A percentile compares a stretch with the other conserved stretches of the same genome.
Conservation (phyloP, 1,140 invertebrate species). For the Neodiprion lecontei region DNA sequence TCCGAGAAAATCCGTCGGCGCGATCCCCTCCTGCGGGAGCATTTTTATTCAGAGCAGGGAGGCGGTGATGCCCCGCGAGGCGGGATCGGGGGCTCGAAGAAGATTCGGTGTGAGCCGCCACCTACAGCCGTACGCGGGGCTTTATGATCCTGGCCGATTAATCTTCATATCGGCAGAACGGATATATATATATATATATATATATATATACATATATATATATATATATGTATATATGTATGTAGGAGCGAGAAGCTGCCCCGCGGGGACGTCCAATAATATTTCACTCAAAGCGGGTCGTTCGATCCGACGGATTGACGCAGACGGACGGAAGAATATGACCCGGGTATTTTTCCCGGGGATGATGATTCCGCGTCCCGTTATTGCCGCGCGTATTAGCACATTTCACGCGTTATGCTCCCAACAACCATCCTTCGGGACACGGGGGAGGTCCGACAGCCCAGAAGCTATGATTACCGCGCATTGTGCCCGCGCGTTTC, state of each 20-base stretch:
- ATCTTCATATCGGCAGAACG: conserved; percentile 47
- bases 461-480: not conserved
- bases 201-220: too few relatives aligned
- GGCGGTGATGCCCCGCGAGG: not conserved
- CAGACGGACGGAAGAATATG: not conserved
- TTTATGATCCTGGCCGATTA: conserved; percentile 53
- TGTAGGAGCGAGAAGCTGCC: not conserved
- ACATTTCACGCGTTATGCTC: not conserved
- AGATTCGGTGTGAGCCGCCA: conserved; percentile 22
- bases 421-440: not conserved
- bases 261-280: conserved; percentile 4
- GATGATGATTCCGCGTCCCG: not conserved
- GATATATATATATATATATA: not conserved
- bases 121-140: conserved; percentile 39
- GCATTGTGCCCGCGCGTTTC: not conserved
- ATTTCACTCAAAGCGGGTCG: conserved; percentile 6
- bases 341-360: not conserved
- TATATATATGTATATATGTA: too few relatives aligned
- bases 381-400: not conserved
- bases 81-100: not conserved
- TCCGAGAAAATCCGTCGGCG: conserved; percentile 13
- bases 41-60: conserved; percentile 7
- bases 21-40: conserved; percentile 24
- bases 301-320: not conserved
- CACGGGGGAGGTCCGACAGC: not conserved